Conservation (phyloP, 2,888 invertebrate genomes). For the Torymus aiolomorphi region DNA sequence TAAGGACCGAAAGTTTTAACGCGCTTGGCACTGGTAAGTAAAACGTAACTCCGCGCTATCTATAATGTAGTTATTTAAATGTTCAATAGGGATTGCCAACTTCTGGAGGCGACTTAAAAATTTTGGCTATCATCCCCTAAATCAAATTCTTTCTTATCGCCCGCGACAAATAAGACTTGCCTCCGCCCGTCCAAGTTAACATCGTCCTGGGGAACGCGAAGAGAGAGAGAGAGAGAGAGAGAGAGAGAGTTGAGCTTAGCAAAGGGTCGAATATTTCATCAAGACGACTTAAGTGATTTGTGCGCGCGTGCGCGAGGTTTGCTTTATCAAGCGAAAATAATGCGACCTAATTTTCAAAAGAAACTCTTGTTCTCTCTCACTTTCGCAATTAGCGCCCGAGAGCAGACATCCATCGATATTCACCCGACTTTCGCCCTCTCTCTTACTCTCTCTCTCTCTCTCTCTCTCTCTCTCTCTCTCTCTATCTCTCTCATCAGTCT, state of each 20-base stretch:
- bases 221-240: too few relatives aligned
- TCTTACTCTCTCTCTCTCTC: too few relatives aligned
- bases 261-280: conserved; percentile 40
- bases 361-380: neutral
- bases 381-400: conserved; percentile 24
- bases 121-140: conserved; percentile 31
- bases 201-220: neutral
- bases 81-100: conserved; percentile 29
- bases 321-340: conserved; percentile 34
- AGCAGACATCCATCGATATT: conserved; percentile 11
- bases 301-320: conserved; percentile 19
- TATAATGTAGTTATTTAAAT: conserved; percentile 42
- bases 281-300: conserved; percentile 35
- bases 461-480: too few relatives aligned
- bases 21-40: conserved; percentile 23
- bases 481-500: too few relatives aligned
- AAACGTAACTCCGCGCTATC: conserved; percentile 26
- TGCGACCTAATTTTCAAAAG: conserved; percentile 38
- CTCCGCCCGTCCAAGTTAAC: neutral
- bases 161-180: conserved; percentile 29
- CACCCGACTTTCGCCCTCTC: neutral
- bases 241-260: conserved; percentile 10
- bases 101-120: conserved; percentile 34
- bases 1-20: conserved; percentile 28
- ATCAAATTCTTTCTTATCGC: conserved; percentile 39